These are phyloP conservation scores for Bombus superbus DNA, from an alignment of 1,140 invertebrate species.

Conservation along the genomic window DNA sequence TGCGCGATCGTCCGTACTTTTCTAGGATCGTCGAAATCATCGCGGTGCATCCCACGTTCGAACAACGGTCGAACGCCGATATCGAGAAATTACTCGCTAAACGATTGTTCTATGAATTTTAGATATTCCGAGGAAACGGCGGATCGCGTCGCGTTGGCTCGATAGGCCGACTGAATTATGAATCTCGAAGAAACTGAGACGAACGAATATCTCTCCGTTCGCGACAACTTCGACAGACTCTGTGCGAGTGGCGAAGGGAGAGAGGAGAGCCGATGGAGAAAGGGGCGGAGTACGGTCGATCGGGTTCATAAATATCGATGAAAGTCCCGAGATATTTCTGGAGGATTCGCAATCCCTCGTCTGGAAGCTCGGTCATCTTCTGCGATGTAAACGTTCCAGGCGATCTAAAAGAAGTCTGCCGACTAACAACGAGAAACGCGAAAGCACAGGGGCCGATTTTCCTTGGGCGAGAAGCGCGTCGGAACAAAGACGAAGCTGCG, in stretches of 20 bases:
- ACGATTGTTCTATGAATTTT: conserved; percentile 40
- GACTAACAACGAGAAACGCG: conserved; percentile 57
- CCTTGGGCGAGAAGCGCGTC: not conserved
- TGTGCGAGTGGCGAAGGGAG: not conserved
- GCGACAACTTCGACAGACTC: conserved; percentile 30
- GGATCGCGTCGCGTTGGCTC: not conserved
- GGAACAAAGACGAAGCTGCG: not conserved
- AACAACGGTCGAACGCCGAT: not conserved
- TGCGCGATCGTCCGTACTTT: not conserved
- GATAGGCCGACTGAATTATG: conserved; percentile 35
- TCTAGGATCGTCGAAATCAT: too few relatives aligned
- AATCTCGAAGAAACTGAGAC: conserved; percentile 46
- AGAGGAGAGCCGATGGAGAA: not conserved
- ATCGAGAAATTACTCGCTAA: not conserved
- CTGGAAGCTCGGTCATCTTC: conserved; percentile 48
- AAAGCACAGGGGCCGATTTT: conserved; percentile 22
- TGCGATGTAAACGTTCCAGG: conserved; percentile 60
- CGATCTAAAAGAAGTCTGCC: conserved; percentile 25
- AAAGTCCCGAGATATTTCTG: conserved; percentile 51
- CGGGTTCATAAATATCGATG: conserved; percentile 63
- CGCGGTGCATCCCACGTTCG: too few relatives aligned
- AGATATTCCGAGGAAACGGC: not conserved
- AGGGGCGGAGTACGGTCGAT: conserved; percentile 36
- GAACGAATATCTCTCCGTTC: conserved; percentile 52
- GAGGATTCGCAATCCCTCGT: conserved; percentile 56